Evolutionary conservation across 2,888 invertebrate species (phyloP).

Genomic region (Teleiodes luculella): DNA sequence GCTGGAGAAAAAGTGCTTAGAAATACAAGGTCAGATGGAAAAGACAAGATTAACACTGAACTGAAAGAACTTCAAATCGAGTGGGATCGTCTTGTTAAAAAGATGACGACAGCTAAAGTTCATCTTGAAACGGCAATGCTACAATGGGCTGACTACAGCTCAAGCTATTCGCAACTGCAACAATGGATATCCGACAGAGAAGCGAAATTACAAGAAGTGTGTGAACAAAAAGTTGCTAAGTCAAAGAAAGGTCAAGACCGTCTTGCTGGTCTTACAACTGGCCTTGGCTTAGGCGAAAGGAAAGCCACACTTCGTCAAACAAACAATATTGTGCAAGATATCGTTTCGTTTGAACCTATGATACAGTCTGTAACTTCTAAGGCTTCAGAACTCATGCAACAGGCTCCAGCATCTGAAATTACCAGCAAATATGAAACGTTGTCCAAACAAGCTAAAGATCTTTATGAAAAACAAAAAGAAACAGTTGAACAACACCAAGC

Average conservation of each 20-base stretch:
- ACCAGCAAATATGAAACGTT: slow-evolving; percentile 93
- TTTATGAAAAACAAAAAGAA: slow-evolving; percentile 92
- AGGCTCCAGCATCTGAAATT: slow-evolving; percentile 94
- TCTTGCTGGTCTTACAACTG: slow-evolving; percentile 84
- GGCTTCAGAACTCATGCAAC: slow-evolving; percentile 94
- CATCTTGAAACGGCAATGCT: slow-evolving; percentile 92
- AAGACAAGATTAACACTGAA: slow-evolving; percentile 91
- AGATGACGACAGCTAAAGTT: slow-evolving; percentile 94
- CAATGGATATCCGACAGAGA: slow-evolving; percentile 97
- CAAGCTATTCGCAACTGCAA: slow-evolving; percentile 93
- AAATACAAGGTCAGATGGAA: slow-evolving; percentile 92
- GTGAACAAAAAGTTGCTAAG: slow-evolving; percentile 89
- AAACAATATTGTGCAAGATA: slow-evolving; percentile 96
- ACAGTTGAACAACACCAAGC: slow-evolving; percentile 94
- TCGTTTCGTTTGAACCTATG: slow-evolving; percentile 97
- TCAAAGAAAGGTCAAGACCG: slow-evolving; percentile 86
- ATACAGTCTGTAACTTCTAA: slow-evolving; percentile 96
- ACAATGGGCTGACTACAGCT: slow-evolving; percentile 98
- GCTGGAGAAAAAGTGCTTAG: slow-evolving; percentile 93
- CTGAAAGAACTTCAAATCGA: slow-evolving; percentile 93
- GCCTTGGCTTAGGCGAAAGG: slow-evolving; percentile 88
- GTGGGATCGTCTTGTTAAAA: slow-evolving; percentile 94
- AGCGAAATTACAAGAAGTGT: slow-evolving; percentile 93
- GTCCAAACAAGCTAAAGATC: slow-evolving; percentile 92
- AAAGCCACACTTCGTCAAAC: slow-evolving; percentile 94